Base-by-base conservation (phyloP, 2,113 vertebrate genomes). In the Pygoscelis antarcticus region DNA sequence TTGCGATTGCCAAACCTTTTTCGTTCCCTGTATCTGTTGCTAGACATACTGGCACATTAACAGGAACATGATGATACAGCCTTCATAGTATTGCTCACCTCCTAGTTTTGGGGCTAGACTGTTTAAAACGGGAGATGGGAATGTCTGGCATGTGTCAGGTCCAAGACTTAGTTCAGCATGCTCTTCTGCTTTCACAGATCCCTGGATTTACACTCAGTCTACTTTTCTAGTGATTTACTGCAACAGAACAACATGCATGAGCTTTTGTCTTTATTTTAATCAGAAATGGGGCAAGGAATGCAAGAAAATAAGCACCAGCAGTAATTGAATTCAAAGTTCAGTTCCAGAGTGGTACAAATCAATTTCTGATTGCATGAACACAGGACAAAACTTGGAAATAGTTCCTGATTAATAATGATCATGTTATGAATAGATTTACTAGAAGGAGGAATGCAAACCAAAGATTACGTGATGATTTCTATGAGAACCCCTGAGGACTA, bases 361-460 rank as follows among this genome's bases (percentile, higher is more conserved):
- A 87, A 89, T 89, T 96, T 91, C 84, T 96, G 87, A 91, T 95
- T 96, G 84, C 91, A 83, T n/a, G 87, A 89, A 93, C 81, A 87
- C 26, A 75, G 47, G 60, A 70, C 42, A 96, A 91, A 93, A 22
- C 83, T 90, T 82, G 52, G 69, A 92, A 92, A 94, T 91, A 79
- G 60, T 62, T 87, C 83, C 61, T 95, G 72, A 93, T 93, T 93
- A 96, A 84, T 70, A 97, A 64, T 19, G 38, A 87, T 55, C 61
- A 55, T 30, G 52, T 84, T 94, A 84, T 72, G 47, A 95, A 97
- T 87, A 89, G 60, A 71, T 62, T 93, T 89, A 94, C 51, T 5
- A 13, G 55, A 77, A 96, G 17, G 11, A 87, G 55, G 21, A 94
- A 96, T 60, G 80, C 52, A 91, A 96, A 96, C 75, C 80, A 84